A percentile compares a stretch with the other conserved stretches of the same genome.
Evolutionary conservation across 2,797 vertebrate genomes (phyloP).

Genomic region (Cryptoprocta ferox): DNA sequence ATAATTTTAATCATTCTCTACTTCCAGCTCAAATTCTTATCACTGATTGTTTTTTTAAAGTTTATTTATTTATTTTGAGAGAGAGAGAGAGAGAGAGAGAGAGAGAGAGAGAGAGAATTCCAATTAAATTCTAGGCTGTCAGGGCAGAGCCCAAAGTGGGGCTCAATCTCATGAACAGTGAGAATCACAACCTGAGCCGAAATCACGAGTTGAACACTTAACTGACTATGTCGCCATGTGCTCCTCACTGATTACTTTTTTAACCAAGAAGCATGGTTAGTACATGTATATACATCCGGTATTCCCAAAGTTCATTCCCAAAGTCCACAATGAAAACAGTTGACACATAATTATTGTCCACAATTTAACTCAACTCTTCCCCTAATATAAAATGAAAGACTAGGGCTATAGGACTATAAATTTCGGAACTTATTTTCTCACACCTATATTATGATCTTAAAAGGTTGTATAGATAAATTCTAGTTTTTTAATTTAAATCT

Average conservation of each 20-base stretch:
- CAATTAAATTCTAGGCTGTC: too few species aligned
- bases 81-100: too few species aligned
- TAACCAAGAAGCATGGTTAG: background rate
- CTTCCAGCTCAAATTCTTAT: background rate
- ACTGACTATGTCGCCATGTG: too few species aligned
- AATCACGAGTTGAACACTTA: too few species aligned
- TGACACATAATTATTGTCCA: background rate
- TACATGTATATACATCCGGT: background rate
- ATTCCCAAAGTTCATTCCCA: background rate
- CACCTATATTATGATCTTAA: background rate
- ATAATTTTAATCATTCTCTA: background rate
- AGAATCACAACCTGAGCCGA: too few species aligned
- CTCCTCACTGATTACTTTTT: background rate
- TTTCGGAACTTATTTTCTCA: background rate
- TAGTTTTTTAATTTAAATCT: background rate
- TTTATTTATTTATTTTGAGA: too few species aligned
- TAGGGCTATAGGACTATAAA: background rate
- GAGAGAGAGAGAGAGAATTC: too few species aligned
- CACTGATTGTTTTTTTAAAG: background rate
- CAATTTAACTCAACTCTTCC: background rate
- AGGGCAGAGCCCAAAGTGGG: too few species aligned
- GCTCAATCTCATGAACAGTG: too few species aligned
- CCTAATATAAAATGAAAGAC: background rate
- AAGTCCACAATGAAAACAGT: background rate
- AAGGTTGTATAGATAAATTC: background rate